These are phyloP conservation scores for Prunella himalayana DNA, from an alignment of 2,113 vertebrate species.

Conservation along the genomic window DNA sequence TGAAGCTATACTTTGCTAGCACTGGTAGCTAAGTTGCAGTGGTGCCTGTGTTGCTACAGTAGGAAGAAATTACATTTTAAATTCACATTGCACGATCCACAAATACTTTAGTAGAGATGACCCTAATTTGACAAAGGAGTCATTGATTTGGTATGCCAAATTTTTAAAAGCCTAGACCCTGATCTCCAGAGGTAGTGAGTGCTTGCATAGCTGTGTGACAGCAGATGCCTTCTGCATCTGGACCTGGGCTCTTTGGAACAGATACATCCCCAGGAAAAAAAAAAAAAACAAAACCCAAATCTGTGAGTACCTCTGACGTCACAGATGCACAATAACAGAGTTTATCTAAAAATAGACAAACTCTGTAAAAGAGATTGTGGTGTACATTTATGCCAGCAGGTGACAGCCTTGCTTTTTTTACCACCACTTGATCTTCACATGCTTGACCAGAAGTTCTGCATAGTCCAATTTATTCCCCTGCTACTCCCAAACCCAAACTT, in stretches of 20 bases:
- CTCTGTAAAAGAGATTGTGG: background rate
- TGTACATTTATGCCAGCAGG: slow-evolving; percentile 2
- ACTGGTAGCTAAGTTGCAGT: background rate
- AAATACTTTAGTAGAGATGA: background rate
- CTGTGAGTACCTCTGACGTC: background rate
- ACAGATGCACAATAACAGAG: background rate
- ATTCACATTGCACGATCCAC: background rate
- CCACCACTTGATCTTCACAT: background rate
- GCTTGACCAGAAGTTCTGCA: background rate
- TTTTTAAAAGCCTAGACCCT: background rate
- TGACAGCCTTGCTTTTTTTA: slow-evolving; percentile 22
- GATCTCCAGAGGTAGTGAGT: background rate
- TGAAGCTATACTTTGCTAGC: background rate
- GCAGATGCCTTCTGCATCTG: background rate
- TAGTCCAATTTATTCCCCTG: background rate
- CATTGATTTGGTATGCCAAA: background rate
- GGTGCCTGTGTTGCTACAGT: fast-evolving
- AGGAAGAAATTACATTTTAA: background rate
- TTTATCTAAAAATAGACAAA: background rate
- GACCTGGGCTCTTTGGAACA: background rate
- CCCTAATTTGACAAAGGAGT: background rate
- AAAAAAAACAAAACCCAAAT: background rate
- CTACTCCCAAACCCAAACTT: background rate
- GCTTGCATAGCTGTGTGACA: background rate
- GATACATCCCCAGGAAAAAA: background rate